Percentiles rank a stretch among this genome's conserved stretches.
These are phyloP conservation scores for Pseudopipra pipra DNA, from an alignment of 2,113 vertebrate species.

Conservation along the genomic window DNA sequence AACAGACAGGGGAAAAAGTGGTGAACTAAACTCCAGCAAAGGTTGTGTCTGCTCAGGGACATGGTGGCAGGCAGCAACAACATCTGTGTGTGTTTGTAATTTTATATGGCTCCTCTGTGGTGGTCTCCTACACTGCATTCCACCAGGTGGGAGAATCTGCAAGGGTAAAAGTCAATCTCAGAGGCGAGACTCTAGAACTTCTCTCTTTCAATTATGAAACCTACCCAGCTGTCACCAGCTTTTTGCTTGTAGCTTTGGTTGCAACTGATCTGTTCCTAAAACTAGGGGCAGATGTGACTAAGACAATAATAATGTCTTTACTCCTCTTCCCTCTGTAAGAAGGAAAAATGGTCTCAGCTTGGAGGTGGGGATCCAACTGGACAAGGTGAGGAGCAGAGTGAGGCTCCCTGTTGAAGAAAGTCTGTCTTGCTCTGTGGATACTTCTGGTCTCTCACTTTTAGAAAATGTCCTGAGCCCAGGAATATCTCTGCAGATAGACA, in stretches of 20 bases:
- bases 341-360: neutral
- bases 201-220: neutral
- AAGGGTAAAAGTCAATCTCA: neutral
- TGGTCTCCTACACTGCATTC: neutral
- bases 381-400: neutral
- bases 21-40: neutral
- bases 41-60: neutral
- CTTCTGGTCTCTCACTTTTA: neutral
- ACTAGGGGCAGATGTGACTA: neutral
- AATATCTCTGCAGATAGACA: neutral
- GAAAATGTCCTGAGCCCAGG: neutral
- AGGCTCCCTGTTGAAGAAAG: neutral
- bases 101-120: rapidly evolving
- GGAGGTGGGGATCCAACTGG: neutral
- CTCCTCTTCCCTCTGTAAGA: neutral
- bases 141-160: neutral
- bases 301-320: neutral
- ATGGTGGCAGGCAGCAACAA: neutral
- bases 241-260: neutral
- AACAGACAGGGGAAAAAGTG: neutral
- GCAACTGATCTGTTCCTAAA: neutral
- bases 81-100: neutral
- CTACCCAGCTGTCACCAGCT: neutral
- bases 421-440: neutral
- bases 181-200: neutral